phyloP scores from a whole-genome alignment of 2,797 vertebrate genomes.

The Perodicticus potto region DNA sequence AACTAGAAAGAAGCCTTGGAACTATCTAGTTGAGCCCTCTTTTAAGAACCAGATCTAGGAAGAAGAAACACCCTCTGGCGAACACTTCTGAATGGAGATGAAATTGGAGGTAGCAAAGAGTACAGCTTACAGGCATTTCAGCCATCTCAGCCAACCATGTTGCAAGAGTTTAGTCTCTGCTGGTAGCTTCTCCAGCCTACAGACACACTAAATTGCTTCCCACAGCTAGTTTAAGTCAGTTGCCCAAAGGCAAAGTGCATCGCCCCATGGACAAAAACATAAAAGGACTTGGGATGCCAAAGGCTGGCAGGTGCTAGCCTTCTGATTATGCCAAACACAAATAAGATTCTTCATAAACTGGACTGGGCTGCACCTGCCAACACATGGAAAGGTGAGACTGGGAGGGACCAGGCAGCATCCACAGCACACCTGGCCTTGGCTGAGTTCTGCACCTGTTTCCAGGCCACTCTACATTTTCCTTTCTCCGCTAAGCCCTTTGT shows the following conservation, averaged over 20 bases:
- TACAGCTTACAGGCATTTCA: background rate
- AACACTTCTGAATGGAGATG: background rate
- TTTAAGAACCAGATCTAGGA: conserved; percentile 38
- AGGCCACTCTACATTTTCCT: conserved; percentile 80
- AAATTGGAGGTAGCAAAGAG: background rate
- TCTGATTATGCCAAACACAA: conserved; percentile 82
- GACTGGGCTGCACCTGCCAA: conserved; percentile 85
- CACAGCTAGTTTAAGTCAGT: conserved; percentile 63
- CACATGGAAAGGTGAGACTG: conserved; percentile 87
- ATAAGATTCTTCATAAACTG: conserved; percentile 69
- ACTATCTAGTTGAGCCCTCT: background rate
- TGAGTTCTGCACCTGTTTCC: conserved; percentile 80
- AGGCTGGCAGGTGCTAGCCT: conserved; percentile 86
- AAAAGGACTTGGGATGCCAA: conserved; percentile 81
- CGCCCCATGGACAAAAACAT: conserved; percentile 77
- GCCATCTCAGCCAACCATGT: background rate
- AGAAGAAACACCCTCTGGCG: background rate
- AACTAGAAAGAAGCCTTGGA: conserved; percentile 34
- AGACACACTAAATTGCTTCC: conserved; percentile 28
- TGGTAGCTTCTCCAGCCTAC: background rate
- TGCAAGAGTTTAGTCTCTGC: background rate
- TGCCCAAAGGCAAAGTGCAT: conserved; percentile 57
- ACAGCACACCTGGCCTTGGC: conserved; percentile 81
- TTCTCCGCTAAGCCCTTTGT: conserved; percentile 75
- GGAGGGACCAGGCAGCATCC: conserved; percentile 74